Evolutionary conservation across 2,888 invertebrate genomes (phyloP).

Genomic region (Drosophila ezoana): DNA sequence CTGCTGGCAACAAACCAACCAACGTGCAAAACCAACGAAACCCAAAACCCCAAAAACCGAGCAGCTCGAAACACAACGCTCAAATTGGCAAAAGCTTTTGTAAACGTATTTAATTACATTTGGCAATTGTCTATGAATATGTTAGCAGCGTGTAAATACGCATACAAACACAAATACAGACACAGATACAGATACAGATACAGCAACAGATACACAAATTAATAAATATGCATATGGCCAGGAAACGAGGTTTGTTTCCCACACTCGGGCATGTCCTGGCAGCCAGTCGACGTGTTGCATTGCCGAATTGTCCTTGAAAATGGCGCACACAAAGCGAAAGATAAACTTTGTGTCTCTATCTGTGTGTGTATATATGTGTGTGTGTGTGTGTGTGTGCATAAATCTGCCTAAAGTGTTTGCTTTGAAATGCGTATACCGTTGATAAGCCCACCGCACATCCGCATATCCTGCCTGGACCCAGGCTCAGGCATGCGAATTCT

Average conservation of each 20-base stretch:
- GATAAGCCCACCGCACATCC: conserved; percentile 58
- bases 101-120: conserved; percentile 34
- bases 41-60: conserved; percentile 13
- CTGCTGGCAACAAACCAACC: conserved; percentile 8
- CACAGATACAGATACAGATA: conserved; percentile 1
- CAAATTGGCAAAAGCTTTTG: conserved; percentile 25
- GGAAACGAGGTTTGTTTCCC: conserved; percentile 22
- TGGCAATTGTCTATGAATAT: conserved; percentile 78
- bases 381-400: conserved; percentile 46
- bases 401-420: conserved; percentile 77
- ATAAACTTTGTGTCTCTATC: conserved; percentile 57
- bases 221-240: conserved; percentile 72
- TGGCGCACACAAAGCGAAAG: conserved; percentile 48
- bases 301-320: conserved; percentile 70
- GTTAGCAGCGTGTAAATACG: conserved; percentile 78
- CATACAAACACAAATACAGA: conserved; percentile 17
- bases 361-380: conserved; percentile 4
- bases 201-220: conserved; percentile 61
- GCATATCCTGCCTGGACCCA: conserved; percentile 28
- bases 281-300: conserved; percentile 22
- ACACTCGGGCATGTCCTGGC: conserved; percentile 15
- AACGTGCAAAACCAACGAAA: conserved; percentile 1
- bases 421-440: conserved; percentile 77
- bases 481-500: conserved; percentile 27
- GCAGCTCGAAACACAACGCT: conserved; percentile 16